Base-by-base conservation (phyloP, 2,888 invertebrate species). In the Tupiocoris notatus region DNA sequence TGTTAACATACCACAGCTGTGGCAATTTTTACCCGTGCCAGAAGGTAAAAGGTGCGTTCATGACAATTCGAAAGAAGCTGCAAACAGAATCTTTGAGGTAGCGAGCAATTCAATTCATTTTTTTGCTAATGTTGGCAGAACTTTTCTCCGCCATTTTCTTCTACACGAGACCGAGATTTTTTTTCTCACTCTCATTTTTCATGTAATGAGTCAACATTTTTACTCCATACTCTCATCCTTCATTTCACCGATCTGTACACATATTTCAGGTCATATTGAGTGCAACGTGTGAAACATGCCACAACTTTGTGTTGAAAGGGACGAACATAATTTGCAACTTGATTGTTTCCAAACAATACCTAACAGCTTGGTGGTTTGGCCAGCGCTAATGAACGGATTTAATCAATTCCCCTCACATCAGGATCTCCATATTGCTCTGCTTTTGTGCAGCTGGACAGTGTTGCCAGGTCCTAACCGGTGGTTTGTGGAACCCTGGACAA, bases 1-100 rank as follows among this genome's bases (percentile, higher is more conserved):
- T 39, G 39, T 56, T 65, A 61, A 63, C 67, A 76, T 76, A 3
- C 67, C 67, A 62, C 68, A 76, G 76, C 76, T 76, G 76, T 76
- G 76, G 76, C 76, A 76, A 23, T 76, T 76, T 75, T 39, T 39
- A 3, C 67, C 24, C 20, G n/a, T n/a, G n/a, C n/a, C 16, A 56
- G 12, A 9, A 17, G 24, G n/a, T 24, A 24, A 22, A 24, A 56
- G 58, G 9, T 71, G 71, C 61, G 71, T 71, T 71, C 61, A 71
- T 59, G 17, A 23, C 12, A 24, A 61, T 24, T 57, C n/a, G 17
- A 17, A 57, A 56, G 58, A 56, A 68, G 21, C 58, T 56, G 58
- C 57, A 58, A 22, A 20, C 39, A 39, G 39, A 39, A 39, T 39
- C 39, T 39, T 39, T 39, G 39, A 39, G 39, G 59, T n/a, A 59